These are phyloP conservation scores for Lamellibrachia satsuma DNA, from an alignment of 2,888 invertebrate genomes.

Conservation along the genomic window DNA sequence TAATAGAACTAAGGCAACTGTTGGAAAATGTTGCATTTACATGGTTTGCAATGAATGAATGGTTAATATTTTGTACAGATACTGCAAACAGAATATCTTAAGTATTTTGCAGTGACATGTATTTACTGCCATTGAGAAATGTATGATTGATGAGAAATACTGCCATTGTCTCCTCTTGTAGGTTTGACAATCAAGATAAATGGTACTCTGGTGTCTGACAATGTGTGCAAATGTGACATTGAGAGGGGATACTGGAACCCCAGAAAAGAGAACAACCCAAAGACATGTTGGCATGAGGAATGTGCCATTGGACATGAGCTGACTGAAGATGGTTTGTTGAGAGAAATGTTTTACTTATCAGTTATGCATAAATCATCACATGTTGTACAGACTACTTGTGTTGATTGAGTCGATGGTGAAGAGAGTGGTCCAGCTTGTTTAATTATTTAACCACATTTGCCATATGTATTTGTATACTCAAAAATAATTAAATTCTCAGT, in stretches of 20 bases:
- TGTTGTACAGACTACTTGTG: too few species aligned
- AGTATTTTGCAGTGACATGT: background rate
- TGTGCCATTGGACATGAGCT: background rate
- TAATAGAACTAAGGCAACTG: too few species aligned
- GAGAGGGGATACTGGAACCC: background rate
- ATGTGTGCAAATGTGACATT: background rate
- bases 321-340: background rate
- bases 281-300: background rate
- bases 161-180: background rate
- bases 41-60: too few species aligned
- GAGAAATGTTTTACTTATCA: background rate
- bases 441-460: too few species aligned
- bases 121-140: background rate
- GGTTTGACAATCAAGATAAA: constrained; percentile 7
- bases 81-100: background rate
- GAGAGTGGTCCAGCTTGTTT: too few species aligned
- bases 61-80: too few species aligned
- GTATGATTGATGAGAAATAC: background rate
- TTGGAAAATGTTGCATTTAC: too few species aligned
- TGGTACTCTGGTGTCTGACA: background rate
- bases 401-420: too few species aligned
- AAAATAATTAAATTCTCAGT: too few species aligned
- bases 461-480: too few species aligned
- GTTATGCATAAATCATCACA: background rate
- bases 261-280: background rate